Evolutionary conservation across 2,888 invertebrate species (phyloP), one percentile per base, ranked within the genome.

Genomic region (Cosmorhoe ocellata): DNA sequence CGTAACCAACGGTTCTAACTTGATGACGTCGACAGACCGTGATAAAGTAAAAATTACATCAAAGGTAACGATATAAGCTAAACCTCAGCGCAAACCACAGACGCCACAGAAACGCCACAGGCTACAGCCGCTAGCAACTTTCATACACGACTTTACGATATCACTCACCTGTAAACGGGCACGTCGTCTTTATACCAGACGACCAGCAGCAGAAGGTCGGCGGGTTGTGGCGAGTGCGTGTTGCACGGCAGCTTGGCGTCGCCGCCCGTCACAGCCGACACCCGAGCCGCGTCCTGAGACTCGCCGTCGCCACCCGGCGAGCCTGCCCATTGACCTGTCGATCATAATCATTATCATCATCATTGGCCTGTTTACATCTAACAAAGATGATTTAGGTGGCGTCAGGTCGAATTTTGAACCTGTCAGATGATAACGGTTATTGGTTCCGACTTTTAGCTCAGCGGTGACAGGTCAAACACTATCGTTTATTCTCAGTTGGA

Each of bases 181-280:
- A 94, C 93, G 79, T 97, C 96, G 77, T 96, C 95, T 81, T 96
- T 96, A 82, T 97, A 97, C 97, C 97, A 97, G 43, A 97, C 95
- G 67, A 97, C 96, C 42, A 97, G 92, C 37, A 96, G 92, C 53
- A 96, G 93, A 56, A 94, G 93, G 84, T 97, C 97, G 66, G 95
- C 94, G 33, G 93, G 91, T 61, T 93, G 91, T 42, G 95, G 93
- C 36, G 96, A 93, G 61, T 93, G 93, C 64, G 97, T 94, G 91
- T 97, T 96, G 87, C 97, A 97, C 27, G 97, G 96, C 65, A 97
- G 92, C 68, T 94, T 92, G 45, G 96, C 96, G 66, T 94, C 94
- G 55, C 95, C 95, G 65, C 94, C 94, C 55, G 95, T 93, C 73
- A 97, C 93, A 13, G 95, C 95, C 64, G 92, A 92, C 66, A 94